Evolutionary conservation across 2,797 vertebrate genomes (phyloP).

Genomic region (Aeoliscus strigatus): DNA sequence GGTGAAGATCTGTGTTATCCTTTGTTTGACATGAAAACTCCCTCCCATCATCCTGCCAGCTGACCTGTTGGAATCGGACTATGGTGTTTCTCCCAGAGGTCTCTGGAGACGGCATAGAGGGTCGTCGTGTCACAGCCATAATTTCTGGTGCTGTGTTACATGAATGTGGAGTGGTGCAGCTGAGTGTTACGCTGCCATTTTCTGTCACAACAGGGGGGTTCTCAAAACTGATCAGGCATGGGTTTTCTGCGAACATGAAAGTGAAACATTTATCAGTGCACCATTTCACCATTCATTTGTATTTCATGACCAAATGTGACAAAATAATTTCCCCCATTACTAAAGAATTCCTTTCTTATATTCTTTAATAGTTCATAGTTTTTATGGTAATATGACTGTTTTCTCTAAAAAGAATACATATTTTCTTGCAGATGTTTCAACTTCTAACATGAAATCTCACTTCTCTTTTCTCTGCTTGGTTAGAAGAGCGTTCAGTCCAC

Average conservation of each 20-base stretch:
- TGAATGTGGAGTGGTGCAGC: slow-evolving; percentile 35
- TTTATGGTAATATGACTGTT: no score
- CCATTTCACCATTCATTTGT: no score
- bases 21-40: slow-evolving; percentile 43
- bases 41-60: slow-evolving; percentile 37
- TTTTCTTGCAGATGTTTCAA: no score
- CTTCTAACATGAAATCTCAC: no score
- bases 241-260: slow-evolving; percentile 51
- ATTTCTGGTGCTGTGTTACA: slow-evolving; percentile 21
- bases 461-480: no score
- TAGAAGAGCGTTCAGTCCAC: no score
- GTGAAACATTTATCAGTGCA: not conserved
- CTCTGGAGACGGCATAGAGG: fast-evolving
- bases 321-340: no score
- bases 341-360: no score
- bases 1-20: slow-evolving; percentile 6
- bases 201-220: not conserved
- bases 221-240: slow-evolving; percentile 50
- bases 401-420: no score
- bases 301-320: no score
- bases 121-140: fast-evolving
- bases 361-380: no score
- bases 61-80: not conserved
- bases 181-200: not conserved
- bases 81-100: not conserved